phyloP scores from a whole-genome alignment of 2,797 vertebrate species.

The Nannoperca obscura region DNA sequence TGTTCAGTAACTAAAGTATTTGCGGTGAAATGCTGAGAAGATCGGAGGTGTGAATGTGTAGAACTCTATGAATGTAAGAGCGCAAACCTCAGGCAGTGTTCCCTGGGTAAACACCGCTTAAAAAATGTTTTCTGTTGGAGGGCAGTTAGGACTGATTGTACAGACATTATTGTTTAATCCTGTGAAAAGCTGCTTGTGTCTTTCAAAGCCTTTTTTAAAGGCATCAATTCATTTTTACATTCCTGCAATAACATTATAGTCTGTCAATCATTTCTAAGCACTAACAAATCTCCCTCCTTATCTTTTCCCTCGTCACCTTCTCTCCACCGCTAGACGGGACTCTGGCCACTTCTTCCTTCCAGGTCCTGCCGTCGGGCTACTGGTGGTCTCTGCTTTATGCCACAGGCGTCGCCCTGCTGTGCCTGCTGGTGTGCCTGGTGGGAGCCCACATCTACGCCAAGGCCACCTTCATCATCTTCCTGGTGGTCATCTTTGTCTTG shows the following conservation, averaged over 20 bases:
- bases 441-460: slow-evolving; percentile 93
- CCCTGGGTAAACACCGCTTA: not conserved
- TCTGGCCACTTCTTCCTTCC: slow-evolving; percentile 4
- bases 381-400: slow-evolving; percentile 92
- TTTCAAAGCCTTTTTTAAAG: not conserved
- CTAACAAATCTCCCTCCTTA: not conserved
- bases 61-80: not conserved
- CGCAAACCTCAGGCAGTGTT: not conserved
- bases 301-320: not conserved
- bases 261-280: not conserved
- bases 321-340: slow-evolving; percentile 53
- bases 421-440: slow-evolving; percentile 91
- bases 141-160: not conserved
- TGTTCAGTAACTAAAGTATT: not conserved
- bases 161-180: not conserved
- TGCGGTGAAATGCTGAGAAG: not conserved
- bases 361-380: slow-evolving; percentile 88
- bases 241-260: not conserved
- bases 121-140: not conserved
- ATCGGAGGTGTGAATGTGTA: not conserved
- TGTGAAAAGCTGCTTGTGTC: slow-evolving; percentile 4
- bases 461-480: slow-evolving; percentile 93
- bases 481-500: slow-evolving; percentile 89
- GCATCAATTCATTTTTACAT: too few species aligned
- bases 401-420: slow-evolving; percentile 85